Evolutionary conservation across 2,888 invertebrate genomes (phyloP).

Genomic region (Baccha elongata): DNA sequence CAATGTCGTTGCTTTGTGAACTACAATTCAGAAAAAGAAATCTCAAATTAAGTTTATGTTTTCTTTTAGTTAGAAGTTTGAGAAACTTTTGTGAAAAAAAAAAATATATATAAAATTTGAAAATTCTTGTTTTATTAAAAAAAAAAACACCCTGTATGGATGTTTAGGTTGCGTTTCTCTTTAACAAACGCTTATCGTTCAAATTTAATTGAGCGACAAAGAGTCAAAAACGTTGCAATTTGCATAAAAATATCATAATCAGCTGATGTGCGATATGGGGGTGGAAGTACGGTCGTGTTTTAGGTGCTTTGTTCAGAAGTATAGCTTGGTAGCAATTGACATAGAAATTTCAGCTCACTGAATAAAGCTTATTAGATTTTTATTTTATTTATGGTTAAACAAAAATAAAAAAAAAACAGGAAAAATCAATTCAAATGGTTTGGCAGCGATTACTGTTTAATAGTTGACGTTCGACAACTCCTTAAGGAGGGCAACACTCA

Average conservation of each 20-base stretch:
- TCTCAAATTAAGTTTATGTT: too few species aligned
- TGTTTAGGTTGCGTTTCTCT: constrained; percentile 17
- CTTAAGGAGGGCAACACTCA: too few species aligned
- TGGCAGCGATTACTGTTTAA: constrained; percentile 41
- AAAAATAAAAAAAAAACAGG: background rate
- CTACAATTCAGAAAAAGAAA: too few species aligned
- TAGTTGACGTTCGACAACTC: constrained; percentile 2
- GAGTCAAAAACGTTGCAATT: constrained; percentile 59
- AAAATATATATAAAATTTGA: too few species aligned
- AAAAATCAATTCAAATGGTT: constrained; percentile 34
- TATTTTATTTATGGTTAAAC: constrained; percentile 31
- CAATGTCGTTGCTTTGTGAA: too few species aligned
- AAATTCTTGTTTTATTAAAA: too few species aligned
- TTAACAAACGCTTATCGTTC: constrained; percentile 41
- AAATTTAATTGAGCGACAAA: constrained; percentile 70
- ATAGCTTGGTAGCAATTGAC: constrained; percentile 50
- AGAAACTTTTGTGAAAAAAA: too few species aligned
- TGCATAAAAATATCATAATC: constrained; percentile 71
- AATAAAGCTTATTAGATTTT: constrained; percentile 62
- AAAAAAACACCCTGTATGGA: constrained; percentile 7
- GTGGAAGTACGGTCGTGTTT: background rate
- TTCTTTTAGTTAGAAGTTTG: too few species aligned
- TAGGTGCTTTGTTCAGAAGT: constrained; percentile 2
- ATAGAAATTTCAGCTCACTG: constrained; percentile 64
- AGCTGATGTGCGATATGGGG: constrained; percentile 20